Evolutionary conservation across 2,113 vertebrate genomes (phyloP), one percentile per base, ranked within the genome.

Genomic region (Paradoxurus hermaphroditus): DNA sequence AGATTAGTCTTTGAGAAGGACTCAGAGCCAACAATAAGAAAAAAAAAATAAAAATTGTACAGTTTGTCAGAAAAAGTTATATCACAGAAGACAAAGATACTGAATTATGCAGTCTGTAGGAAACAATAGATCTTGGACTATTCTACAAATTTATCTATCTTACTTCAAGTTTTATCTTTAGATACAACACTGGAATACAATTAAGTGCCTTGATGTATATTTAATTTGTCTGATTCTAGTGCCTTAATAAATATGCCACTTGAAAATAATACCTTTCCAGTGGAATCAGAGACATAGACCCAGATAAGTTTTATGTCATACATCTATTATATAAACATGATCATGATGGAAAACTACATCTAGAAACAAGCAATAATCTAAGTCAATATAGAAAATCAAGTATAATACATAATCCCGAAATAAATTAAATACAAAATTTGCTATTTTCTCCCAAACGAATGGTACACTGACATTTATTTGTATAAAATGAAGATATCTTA

Each of bases 191-290:
- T 91, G 89, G 83, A 72, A 96, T 97, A 95, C 36, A 96, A 96
- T 86, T 59, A 97, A 93, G 16, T 36, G 36, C 36, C n/a, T 84
- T 83, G 4, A 79, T 87, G 13, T 77, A 82, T 90, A 94, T 81
- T 97, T 93, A 97, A 97, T 96, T 96, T 49, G 27, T 21, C 36
- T 67, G 46, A 96, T 97, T 81, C 13, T 95, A 97, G 97, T 92
- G 96, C 18, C 34, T 56, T 85, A 59, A 63, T 97, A 97, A 97
- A 68, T 51, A 90, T 44, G 63, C 12, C 31, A 41, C 14, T 81
- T 51, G 51, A 62, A 89, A 91, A 83, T 53, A 78, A 88, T 56
- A 96, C 95, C 68, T 70, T 0, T 1, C 83, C 86, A 95, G 81
- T 84, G 62, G 75, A 59, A 21, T 53, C n/a, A 39, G 85, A n/a